Evolutionary conservation across 2,113 vertebrate species (phyloP).

Genomic region (Falcunculus frontatus): DNA sequence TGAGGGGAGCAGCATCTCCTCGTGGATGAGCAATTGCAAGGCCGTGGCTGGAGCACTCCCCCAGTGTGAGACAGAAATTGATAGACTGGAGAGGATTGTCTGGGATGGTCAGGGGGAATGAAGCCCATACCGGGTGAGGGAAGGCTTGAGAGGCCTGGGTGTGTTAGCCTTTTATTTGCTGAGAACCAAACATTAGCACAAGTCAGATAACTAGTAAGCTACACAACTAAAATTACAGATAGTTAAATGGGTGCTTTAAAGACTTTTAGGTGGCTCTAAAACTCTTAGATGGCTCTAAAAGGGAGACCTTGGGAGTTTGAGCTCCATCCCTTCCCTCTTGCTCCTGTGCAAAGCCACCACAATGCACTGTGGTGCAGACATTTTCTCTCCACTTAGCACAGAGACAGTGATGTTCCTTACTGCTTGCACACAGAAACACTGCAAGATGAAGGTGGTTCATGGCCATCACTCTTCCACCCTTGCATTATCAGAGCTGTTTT

Average conservation of each 20-base stretch:
- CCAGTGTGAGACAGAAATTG: fast-evolving
- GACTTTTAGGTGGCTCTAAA: background rate
- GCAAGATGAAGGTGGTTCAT: background rate
- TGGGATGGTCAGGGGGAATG: background rate
- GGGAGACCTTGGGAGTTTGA: background rate
- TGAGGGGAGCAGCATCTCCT: background rate
- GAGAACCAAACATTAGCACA: background rate
- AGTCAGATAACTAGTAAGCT: background rate
- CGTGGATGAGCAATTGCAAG: background rate
- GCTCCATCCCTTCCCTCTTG: background rate
- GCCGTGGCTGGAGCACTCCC: background rate
- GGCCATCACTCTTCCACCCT: background rate
- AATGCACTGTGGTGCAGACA: fast-evolving
- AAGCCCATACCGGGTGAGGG: background rate
- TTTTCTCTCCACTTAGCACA: background rate
- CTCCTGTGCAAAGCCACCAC: background rate
- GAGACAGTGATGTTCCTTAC: background rate
- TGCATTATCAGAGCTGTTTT: background rate
- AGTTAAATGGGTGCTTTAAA: background rate
- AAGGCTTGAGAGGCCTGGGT: background rate
- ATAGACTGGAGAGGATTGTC: background rate
- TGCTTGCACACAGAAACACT: background rate
- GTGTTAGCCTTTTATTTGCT: background rate
- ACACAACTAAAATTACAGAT: background rate
- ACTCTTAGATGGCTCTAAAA: background rate